Evolutionary conservation across 2,113 vertebrate genomes (phyloP), one percentile per base, ranked within the genome.

Genomic region (Brachyhypopomus occidentalis): DNA sequence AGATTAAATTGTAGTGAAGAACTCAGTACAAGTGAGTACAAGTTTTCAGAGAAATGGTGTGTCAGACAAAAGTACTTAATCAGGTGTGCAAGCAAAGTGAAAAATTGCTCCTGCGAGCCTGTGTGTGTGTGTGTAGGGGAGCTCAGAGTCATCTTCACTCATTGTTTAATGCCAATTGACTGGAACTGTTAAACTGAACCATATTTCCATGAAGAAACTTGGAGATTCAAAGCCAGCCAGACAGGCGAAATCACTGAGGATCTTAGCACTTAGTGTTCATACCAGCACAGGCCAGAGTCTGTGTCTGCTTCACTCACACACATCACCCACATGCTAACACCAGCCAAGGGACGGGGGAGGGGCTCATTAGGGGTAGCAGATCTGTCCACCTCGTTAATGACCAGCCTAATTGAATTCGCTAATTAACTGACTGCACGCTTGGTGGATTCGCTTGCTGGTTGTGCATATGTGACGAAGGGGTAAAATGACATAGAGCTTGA

Each of bases 321-420:
- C 56, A 73, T 41, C 71, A 72, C 41, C 63, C 30, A 52, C 69
- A 75, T 22, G 48, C 67, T 82, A 82, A 81, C 76, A 82, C 82
- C 66, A n/a, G n/a, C n/a, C 58, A 63, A 70, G 74, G 56, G 78
- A 83, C 58, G 58, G 22, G 22, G 80, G 62, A 56, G 62, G 17
- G 41, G 17, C 22, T 83, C 81, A 62, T 90, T 89, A 89, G 87
- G 89, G 86, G 59, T 90, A 90, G 91, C 91, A 90, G 78, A 90
- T 92, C 90, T 92, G 92, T 94, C 92, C 58, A 90, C 89, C 88
- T 86, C 58, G 62, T 88, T 93, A 91, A 93, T 89, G 88, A 91
- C 93, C 91, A 92, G 64, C 69, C 76, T 70, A 75, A 87, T 89
- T 91, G 90, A 92, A 94, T 92, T 83, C 27, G 84, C 91, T 92